Percentiles rank a stretch among this genome's conserved stretches.
phyloP scores from a whole-genome alignment of 2,113 vertebrate species.

The Microcebus murinus region DNA sequence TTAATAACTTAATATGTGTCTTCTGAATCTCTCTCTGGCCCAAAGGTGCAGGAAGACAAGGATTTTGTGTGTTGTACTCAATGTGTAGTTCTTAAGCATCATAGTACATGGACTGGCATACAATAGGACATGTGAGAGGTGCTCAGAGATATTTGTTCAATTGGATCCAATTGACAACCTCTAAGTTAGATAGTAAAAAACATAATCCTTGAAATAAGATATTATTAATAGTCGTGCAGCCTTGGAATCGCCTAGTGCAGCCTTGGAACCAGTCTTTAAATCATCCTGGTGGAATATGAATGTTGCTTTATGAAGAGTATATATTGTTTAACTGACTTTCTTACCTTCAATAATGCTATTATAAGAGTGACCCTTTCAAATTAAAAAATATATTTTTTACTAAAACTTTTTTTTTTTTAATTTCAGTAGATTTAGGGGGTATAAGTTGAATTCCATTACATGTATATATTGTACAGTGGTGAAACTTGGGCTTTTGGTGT shows the following conservation, averaged over 20 bases:
- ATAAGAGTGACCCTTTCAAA: not conserved
- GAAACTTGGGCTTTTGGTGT: too few species aligned
- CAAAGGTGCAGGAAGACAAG: not conserved
- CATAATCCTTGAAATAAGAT: not conserved
- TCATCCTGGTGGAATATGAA: not conserved
- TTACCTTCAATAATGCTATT: not conserved
- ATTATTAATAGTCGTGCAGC: not conserved
- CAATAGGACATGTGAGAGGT: not conserved
- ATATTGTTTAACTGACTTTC: not conserved
- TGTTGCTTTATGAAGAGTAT: not conserved
- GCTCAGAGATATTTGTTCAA: not conserved
- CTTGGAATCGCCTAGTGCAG: not conserved
- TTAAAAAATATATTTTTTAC: not conserved
- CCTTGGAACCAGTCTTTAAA: not conserved
- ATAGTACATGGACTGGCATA: not conserved
- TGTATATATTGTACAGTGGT: too few species aligned
- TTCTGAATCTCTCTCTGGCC: not conserved
- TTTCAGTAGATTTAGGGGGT: too few species aligned
- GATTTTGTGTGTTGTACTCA: not conserved
- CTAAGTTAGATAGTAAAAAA: not conserved
- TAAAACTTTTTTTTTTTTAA: too few species aligned
- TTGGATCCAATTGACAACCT: not conserved
- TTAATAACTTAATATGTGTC: not conserved
- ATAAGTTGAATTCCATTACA: too few species aligned
- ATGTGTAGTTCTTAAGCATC: not conserved